These are phyloP conservation scores for Ladona fulva DNA, from an alignment of 1,140 invertebrate species.

Conservation along the genomic window DNA sequence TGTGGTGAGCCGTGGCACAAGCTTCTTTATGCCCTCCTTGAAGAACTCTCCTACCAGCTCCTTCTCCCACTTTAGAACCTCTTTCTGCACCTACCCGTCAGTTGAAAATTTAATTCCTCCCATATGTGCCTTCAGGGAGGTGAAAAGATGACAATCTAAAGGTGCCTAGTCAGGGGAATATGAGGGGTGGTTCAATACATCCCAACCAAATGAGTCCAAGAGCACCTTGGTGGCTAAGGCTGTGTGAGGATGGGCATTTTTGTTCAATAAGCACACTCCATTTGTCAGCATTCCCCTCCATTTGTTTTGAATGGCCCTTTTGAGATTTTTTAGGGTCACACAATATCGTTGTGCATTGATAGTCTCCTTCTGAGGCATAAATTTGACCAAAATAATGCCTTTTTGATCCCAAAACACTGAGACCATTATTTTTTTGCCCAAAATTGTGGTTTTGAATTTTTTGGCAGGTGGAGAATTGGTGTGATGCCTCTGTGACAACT, in stretches of 20 bases:
- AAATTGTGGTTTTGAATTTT: slow-evolving; percentile 20
- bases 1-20: not conserved
- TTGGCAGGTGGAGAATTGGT: slow-evolving; percentile 23
- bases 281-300: slow-evolving; percentile 22
- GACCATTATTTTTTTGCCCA: not conserved
- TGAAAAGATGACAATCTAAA: too few relatives aligned
- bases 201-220: too few relatives aligned
- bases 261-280: slow-evolving; percentile 28
- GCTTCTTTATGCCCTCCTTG: not conserved
- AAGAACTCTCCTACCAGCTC: not conserved
- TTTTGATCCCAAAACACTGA: not conserved
- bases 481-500: slow-evolving; percentile 24
- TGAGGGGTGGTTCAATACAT: too few relatives aligned
- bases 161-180: too few relatives aligned
- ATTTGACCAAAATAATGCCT: not conserved
- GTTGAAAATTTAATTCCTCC: too few relatives aligned
- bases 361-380: not conserved
- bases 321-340: slow-evolving; percentile 13
- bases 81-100: too few relatives aligned
- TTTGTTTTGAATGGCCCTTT: slow-evolving; percentile 23
- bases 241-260: slow-evolving; percentile 32
- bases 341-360: not conserved
- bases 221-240: slow-evolving; percentile 9
- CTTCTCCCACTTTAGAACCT: not conserved
- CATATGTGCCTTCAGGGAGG: too few relatives aligned